Percentiles rank a stretch among this genome's conserved stretches.
Conservation (phyloP, 1,140 invertebrate species). For the Drosophila pachea region DNA sequence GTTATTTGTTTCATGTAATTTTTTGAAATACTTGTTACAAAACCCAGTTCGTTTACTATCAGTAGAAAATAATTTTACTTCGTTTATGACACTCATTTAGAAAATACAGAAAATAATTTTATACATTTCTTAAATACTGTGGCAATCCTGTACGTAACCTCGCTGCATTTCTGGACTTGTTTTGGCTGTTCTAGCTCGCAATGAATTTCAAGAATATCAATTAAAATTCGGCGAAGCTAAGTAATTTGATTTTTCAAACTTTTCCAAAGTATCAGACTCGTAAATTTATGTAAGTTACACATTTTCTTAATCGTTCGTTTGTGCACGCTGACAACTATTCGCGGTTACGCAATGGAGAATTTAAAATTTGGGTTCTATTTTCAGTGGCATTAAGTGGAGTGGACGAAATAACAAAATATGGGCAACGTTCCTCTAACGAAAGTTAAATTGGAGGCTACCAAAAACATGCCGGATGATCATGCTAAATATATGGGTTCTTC, state of each 20-base stretch:
- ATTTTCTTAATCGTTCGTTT: too few species aligned
- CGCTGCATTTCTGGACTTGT: conserved; percentile 33
- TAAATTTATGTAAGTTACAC: conserved; percentile 34
- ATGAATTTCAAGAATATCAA: conserved; percentile 56
- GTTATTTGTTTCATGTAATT: not conserved
- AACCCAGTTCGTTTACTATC: not conserved
- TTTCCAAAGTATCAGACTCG: conserved; percentile 4
- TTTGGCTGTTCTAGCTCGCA: conserved; percentile 25
- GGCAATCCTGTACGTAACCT: conserved; percentile 45
- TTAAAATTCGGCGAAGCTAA: conserved; percentile 44
- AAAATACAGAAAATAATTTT: not conserved
- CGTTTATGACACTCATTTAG: not conserved
- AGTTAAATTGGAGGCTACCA: conserved; percentile 62
- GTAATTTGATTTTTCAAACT: conserved; percentile 9
- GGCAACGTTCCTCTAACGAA: conserved; percentile 55
- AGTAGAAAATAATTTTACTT: not conserved
- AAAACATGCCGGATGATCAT: conserved; percentile 53
- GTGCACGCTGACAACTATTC: not conserved
- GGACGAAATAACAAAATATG: conserved; percentile 31
- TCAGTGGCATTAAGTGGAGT: not conserved
- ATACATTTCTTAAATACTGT: conserved; percentile 2
- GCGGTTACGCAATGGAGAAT: conserved; percentile 60
- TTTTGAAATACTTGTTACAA: not conserved
- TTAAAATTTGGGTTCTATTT: conserved; percentile 28
- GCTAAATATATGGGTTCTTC: conserved; percentile 41